Conservation (phyloP, 2,888 invertebrate species). For the Tyria jacobaeae region DNA sequence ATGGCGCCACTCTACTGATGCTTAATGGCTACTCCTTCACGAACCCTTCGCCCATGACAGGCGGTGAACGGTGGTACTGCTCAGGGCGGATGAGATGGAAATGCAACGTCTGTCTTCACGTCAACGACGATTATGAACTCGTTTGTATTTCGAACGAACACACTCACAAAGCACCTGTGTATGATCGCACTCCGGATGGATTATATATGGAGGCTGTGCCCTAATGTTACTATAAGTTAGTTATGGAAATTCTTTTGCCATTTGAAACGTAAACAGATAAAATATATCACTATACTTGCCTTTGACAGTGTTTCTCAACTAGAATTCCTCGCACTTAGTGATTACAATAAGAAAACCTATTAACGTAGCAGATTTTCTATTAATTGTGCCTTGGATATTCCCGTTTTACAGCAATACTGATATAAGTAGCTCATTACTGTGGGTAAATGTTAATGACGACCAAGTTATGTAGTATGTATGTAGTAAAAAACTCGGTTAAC, state of each 20-base stretch:
- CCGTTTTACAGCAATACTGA: not conserved
- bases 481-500: too few relatives aligned
- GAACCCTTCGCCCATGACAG: constrained; percentile 77
- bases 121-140: constrained; percentile 81
- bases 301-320: not conserved
- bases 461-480: not conserved
- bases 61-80: constrained; percentile 81
- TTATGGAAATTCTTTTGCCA: not conserved
- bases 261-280: not conserved
- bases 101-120: constrained; percentile 77
- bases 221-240: not conserved
- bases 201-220: constrained; percentile 64
- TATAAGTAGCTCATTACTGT: not conserved
- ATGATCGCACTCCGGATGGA: constrained; percentile 71
- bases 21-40: constrained; percentile 77
- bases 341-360: not conserved
- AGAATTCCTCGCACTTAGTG: too few relatives aligned
- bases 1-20: constrained; percentile 79
- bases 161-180: constrained; percentile 72
- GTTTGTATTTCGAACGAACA: constrained; percentile 77
- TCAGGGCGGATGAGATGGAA: constrained; percentile 73
- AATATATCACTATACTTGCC: not conserved
- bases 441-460: not conserved
- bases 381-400: not conserved
- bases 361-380: not conserved